Conservation (phyloP, 1,140 invertebrate species). For the Penaeus chinensis region DNA sequence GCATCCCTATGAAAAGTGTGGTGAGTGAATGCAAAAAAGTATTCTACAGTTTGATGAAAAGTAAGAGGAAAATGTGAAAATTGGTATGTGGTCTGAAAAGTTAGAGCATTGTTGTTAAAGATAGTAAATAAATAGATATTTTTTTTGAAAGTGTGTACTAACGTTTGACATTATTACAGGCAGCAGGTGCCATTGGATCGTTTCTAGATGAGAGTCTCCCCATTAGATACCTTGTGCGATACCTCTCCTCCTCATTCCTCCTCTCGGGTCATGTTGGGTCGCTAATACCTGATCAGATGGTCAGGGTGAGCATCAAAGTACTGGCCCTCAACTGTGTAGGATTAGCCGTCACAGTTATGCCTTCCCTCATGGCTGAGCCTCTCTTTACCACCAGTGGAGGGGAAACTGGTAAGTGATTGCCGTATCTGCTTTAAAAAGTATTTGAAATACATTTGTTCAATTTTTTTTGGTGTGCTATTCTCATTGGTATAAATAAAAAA, state of each 20-base stretch:
- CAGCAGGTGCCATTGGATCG: constrained; percentile 73
- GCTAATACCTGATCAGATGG: constrained; percentile 76
- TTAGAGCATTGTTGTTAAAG: neutral
- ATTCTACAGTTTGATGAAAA: no score
- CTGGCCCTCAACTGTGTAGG: constrained; percentile 82
- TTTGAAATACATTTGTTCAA: neutral
- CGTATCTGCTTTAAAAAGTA: neutral
- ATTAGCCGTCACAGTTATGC: constrained; percentile 77
- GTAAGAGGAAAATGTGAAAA: no score
- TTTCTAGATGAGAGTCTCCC: constrained; percentile 77
- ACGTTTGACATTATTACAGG: neutral
- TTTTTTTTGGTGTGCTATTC: neutral
- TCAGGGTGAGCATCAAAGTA: constrained; percentile 87
- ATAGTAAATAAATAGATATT: neutral
- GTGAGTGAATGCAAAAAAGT: no score
- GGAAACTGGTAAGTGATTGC: constrained; percentile 49
- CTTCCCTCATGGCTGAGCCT: constrained; percentile 76
- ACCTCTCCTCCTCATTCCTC: constrained; percentile 81
- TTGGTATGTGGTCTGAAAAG: no score
- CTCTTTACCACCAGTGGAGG: constrained; percentile 67
- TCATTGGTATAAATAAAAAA: neutral
- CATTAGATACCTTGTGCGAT: constrained; percentile 80
- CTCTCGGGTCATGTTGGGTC: constrained; percentile 75
- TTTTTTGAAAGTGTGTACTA: neutral
- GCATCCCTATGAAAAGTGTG: no score